phyloP scores from a whole-genome alignment of 2,888 invertebrate species.

The Amphiduros pacificus region DNA sequence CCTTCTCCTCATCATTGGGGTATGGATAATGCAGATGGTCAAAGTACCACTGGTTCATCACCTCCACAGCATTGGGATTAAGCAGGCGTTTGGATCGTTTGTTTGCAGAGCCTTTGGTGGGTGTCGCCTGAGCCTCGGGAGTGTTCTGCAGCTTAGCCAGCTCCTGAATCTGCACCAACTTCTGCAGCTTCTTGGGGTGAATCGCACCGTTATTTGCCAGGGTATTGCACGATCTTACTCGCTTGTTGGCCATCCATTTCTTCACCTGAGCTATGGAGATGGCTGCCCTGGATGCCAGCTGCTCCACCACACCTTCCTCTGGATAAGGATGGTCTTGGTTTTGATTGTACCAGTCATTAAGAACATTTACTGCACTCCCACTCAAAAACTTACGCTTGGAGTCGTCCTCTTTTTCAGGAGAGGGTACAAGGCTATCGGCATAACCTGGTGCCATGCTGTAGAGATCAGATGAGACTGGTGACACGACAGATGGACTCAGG shows the following conservation, averaged over 20 bases:
- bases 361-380: constrained; percentile 10
- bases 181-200: constrained; percentile 49
- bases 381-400: constrained; percentile 23
- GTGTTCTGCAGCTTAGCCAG: neutral
- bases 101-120: neutral
- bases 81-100: constrained; percentile 17
- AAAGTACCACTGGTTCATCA: constrained; percentile 27
- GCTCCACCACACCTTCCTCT: constrained; percentile 40
- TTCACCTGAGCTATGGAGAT: constrained; percentile 45
- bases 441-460: no score
- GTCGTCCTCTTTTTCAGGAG: neutral
- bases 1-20: constrained; percentile 29
- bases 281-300: constrained; percentile 33
- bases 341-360: constrained; percentile 40
- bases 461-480: constrained; percentile 3
- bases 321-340: constrained; percentile 49
- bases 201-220: constrained; percentile 50
- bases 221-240: constrained; percentile 49
- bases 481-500: no score
- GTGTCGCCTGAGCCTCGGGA: neutral
- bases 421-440: no score
- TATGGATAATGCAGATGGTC: constrained; percentile 28
- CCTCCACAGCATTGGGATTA: constrained; percentile 20
- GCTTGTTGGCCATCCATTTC: constrained; percentile 54
- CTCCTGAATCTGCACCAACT: constrained; percentile 23